phyloP scores from a whole-genome alignment of 2,797 vertebrate species.

The Argyrosomus regius region DNA sequence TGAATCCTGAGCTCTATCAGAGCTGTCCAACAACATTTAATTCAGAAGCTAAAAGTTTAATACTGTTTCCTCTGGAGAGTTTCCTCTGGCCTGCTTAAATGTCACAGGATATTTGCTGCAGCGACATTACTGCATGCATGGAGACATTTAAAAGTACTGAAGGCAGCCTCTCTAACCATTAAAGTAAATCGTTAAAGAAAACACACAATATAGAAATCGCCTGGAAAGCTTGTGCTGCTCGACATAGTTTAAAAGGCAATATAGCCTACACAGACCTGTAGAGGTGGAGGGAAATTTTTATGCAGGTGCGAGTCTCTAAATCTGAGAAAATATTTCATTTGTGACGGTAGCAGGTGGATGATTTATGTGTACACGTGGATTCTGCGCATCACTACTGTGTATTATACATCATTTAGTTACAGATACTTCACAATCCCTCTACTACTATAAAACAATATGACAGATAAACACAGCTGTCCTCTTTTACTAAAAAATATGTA shows the following conservation, averaged over 20 bases:
- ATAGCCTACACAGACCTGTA: neutral
- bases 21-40: neutral
- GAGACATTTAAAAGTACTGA: neutral
- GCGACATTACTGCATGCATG: neutral
- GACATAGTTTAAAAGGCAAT: too few species aligned
- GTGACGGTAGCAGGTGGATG: neutral
- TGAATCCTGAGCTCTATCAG: neutral
- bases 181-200: too few species aligned
- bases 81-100: neutral
- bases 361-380: neutral
- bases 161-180: neutral
- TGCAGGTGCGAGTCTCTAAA: neutral
- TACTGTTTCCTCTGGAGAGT: neutral
- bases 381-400: neutral
- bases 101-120: neutral
- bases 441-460: neutral
- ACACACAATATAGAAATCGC: too few species aligned
- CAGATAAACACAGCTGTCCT: neutral
- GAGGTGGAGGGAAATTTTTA: neutral
- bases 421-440: neutral
- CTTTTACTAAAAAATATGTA: neutral
- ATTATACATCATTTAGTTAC: neutral
- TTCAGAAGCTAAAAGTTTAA: neutral
- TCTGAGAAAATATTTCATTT: neutral
- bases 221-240: too few species aligned